These are phyloP conservation scores for Steatornis caripensis DNA, from an alignment of 2,113 vertebrate species.

Conservation along the genomic window DNA sequence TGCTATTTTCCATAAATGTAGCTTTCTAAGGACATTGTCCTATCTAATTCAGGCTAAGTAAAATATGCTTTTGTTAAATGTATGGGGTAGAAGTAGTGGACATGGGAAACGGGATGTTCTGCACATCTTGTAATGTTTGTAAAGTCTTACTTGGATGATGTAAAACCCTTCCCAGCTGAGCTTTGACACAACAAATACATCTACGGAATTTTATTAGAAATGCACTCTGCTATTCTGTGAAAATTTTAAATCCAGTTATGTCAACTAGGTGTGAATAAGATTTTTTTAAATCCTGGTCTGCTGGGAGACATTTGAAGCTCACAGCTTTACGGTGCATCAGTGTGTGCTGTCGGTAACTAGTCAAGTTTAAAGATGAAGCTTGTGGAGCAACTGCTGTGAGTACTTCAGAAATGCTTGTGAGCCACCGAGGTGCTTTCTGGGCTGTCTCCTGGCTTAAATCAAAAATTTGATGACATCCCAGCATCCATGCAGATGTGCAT, in stretches of 20 bases:
- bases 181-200: not conserved
- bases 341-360: not conserved
- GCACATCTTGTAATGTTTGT: not conserved
- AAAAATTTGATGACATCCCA: not conserved
- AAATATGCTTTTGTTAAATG: not conserved
- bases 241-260: not conserved
- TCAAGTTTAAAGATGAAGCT: not conserved
- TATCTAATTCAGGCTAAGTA: not conserved
- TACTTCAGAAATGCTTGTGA: not conserved
- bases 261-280: not conserved
- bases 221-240: not conserved
- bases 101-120: not conserved
- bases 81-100: not conserved
- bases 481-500: not conserved
- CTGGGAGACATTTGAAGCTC: not conserved
- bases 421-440: not conserved
- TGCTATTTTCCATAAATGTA: rapidly evolving
- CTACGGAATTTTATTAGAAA: not conserved
- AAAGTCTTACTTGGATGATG: not conserved
- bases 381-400: not conserved
- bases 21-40: not conserved
- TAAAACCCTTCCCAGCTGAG: not conserved
- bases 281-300: not conserved
- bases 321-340: rapidly evolving
- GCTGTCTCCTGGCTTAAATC: not conserved